These are phyloP conservation scores for Clunio marinus DNA, from an alignment of 2,888 invertebrate species.

Conservation along the genomic window DNA sequence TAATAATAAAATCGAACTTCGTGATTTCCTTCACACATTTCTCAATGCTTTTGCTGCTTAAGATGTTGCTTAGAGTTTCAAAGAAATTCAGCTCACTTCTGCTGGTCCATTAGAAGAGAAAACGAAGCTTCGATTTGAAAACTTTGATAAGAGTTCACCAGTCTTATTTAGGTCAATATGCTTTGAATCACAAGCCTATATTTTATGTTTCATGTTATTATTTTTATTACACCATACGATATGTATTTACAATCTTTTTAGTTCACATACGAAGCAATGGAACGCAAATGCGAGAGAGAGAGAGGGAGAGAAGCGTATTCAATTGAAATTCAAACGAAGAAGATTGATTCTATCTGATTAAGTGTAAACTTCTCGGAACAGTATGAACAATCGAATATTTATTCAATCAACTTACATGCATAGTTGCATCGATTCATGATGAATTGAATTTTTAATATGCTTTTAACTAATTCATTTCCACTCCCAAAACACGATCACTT, in stretches of 20 bases:
- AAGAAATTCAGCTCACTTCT: not conserved
- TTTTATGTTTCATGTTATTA: not conserved
- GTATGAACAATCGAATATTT: too few relatives aligned
- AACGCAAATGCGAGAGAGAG: not conserved
- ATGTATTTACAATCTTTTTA: too few relatives aligned
- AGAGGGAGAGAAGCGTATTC: not conserved
- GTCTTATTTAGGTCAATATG: too few relatives aligned
- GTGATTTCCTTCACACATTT: too few relatives aligned
- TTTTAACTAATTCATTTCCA: not conserved
- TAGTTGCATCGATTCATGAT: not conserved
- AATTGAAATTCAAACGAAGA: not conserved
- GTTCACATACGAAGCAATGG: not conserved
- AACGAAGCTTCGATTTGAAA: not conserved
- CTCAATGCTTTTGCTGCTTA: too few relatives aligned
- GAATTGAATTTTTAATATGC: not conserved
- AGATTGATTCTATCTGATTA: not conserved
- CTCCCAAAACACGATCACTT: not conserved
- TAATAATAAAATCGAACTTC: not conserved
- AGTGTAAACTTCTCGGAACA: not conserved
- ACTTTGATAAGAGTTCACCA: slow-evolving; percentile 9
- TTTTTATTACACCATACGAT: not conserved
- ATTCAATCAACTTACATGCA: not conserved
- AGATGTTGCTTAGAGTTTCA: too few relatives aligned
- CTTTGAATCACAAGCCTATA: too few relatives aligned
- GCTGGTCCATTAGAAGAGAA: not conserved